Conservation (phyloP, 2,888 invertebrate genomes). For the Mamestra brassicae region DNA sequence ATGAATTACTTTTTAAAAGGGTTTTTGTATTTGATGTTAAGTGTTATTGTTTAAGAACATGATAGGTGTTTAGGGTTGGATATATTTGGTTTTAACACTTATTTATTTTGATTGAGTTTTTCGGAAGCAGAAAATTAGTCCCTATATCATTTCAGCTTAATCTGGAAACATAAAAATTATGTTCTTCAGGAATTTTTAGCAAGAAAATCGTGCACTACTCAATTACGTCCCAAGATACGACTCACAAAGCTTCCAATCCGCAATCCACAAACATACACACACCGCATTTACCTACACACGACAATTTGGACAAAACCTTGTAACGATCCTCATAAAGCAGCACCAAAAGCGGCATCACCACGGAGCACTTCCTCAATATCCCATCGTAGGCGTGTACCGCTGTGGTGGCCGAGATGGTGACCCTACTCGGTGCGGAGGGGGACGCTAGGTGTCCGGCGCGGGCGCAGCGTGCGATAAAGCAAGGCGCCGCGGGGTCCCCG, state of each 20-base stretch:
- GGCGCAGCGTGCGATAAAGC: slow-evolving; percentile 90
- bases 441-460: slow-evolving; percentile 85
- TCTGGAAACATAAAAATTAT: neutral
- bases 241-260: neutral
- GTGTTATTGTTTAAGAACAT: slow-evolving; percentile 32
- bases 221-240: neutral
- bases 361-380: slow-evolving; percentile 60
- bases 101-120: no score
- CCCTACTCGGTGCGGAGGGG: slow-evolving; percentile 75
- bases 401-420: slow-evolving; percentile 67
- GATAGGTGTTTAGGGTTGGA: slow-evolving; percentile 18
- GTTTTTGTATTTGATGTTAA: slow-evolving; percentile 7
- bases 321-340: slow-evolving; percentile 53
- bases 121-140: no score
- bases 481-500: slow-evolving; percentile 88
- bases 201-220: neutral
- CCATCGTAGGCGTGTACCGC: slow-evolving; percentile 65
- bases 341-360: slow-evolving; percentile 57
- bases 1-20: slow-evolving; percentile 56
- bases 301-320: slow-evolving; percentile 27
- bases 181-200: neutral
- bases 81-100: no score
- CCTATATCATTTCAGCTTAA: neutral
- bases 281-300: slow-evolving; percentile 14
- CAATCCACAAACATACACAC: neutral